phyloP scores from a whole-genome alignment of 2,113 vertebrate genomes.

The Etheostoma spectabile region DNA sequence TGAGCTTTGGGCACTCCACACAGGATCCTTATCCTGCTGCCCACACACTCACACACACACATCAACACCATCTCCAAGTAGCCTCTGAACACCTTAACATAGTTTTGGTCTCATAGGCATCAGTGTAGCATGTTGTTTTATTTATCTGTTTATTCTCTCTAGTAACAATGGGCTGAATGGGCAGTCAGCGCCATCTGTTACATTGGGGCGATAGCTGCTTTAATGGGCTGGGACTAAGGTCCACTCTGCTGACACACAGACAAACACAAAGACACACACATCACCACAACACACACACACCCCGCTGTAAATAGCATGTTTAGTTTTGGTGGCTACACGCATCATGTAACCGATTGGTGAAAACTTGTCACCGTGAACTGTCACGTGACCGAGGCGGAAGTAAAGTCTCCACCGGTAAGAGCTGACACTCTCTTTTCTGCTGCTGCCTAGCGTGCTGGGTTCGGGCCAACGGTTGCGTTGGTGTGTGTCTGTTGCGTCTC shows the following conservation, averaged over 20 bases:
- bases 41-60: constrained; percentile 9
- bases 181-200: constrained; percentile 66
- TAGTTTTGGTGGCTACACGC: background rate
- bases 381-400: too few relatives aligned
- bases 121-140: constrained; percentile 30
- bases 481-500: too few relatives aligned
- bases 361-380: too few relatives aligned
- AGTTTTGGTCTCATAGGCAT: constrained; percentile 44
- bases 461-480: too few relatives aligned
- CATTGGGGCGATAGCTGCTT: constrained; percentile 45
- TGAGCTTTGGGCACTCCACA: constrained; percentile 34
- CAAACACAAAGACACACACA: background rate
- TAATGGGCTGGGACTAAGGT: constrained; percentile 55
- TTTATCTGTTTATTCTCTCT: constrained; percentile 55
- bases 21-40: constrained; percentile 39
- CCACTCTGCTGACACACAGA: constrained; percentile 25
- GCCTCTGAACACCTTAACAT: constrained; percentile 49
- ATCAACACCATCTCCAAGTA: constrained; percentile 10
- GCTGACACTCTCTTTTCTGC: too few relatives aligned
- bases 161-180: constrained; percentile 48
- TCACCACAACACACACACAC: constrained; percentile 14
- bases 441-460: too few relatives aligned
- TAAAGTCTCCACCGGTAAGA: too few relatives aligned
- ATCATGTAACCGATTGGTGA: too few relatives aligned
- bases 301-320: background rate